These are phyloP conservation scores for Cephalopterus ornatus DNA, from an alignment of 2,113 vertebrate genomes.

Conservation along the genomic window DNA sequence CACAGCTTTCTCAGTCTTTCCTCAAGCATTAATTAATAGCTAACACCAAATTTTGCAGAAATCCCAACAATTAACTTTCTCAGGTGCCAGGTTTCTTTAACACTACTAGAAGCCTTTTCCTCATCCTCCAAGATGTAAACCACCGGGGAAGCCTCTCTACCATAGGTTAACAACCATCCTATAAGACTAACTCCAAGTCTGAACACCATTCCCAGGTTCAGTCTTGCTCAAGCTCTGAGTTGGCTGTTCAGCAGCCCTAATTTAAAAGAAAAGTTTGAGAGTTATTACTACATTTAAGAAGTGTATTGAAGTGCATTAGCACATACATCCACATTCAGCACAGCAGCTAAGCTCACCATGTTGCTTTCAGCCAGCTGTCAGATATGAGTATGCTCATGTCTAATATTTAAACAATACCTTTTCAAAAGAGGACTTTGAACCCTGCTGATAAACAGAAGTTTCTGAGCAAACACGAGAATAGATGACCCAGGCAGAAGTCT, in stretches of 20 bases:
- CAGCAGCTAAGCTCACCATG: background rate
- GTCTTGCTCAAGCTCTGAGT: background rate
- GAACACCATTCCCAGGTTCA: background rate
- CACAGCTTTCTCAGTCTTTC: background rate
- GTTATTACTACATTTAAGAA: background rate
- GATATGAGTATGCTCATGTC: background rate
- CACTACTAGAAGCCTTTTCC: background rate
- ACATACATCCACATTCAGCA: accelerated
- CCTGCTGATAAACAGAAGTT: background rate
- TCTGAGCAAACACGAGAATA: background rate
- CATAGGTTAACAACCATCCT: background rate
- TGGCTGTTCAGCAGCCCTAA: background rate
- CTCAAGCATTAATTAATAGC: background rate
- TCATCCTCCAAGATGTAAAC: background rate
- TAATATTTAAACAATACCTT: background rate
- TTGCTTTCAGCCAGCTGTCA: background rate
- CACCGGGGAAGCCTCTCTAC: background rate
- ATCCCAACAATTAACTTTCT: background rate
- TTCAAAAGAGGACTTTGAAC: background rate
- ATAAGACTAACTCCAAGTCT: background rate
- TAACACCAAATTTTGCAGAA: background rate
- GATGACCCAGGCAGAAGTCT: background rate
- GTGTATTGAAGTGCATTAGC: accelerated
- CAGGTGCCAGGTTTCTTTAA: background rate
- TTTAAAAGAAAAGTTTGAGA: background rate